These are phyloP conservation scores for Eumacrocentrus americanus DNA, from an alignment of 2,888 invertebrate species.

Conservation along the genomic window DNA sequence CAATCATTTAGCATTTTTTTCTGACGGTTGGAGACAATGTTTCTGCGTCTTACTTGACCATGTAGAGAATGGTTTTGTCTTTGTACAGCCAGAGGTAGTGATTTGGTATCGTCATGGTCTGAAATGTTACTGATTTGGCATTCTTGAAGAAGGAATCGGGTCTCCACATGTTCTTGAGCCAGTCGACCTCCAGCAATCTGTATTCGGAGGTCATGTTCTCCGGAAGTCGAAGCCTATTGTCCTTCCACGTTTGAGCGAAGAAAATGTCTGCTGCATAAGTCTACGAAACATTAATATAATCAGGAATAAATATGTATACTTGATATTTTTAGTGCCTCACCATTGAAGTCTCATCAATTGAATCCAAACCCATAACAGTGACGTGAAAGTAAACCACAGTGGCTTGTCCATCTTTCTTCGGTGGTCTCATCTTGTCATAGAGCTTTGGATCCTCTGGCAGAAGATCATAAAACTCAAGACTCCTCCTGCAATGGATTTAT, in stretches of 20 bases:
- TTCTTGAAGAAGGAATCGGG: conserved; percentile 95
- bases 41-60: conserved; percentile 75
- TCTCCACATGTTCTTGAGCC: conserved; percentile 92
- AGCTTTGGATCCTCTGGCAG: conserved; percentile 84
- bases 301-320: too few species aligned
- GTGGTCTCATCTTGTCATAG: conserved; percentile 93
- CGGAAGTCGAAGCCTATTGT: conserved; percentile 81
- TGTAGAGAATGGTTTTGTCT: conserved; percentile 84
- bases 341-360: conserved; percentile 96
- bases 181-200: conserved; percentile 83
- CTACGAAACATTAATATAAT: conserved; percentile 56
- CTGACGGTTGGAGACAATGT: not conserved
- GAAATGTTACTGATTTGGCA: conserved; percentile 91
- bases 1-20: not conserved
- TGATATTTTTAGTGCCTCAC: too few species aligned
- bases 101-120: conserved; percentile 94
- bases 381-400: conserved; percentile 91
- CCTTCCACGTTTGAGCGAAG: conserved; percentile 93
- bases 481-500: conserved; percentile 65
- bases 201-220: conserved; percentile 94
- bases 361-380: conserved; percentile 93
- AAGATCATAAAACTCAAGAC: conserved; percentile 82
- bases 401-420: conserved; percentile 86
- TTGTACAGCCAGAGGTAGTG: conserved; percentile 92
- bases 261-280: conserved; percentile 92